These are phyloP conservation scores for Cyclopterus lumpus DNA, from an alignment of 2,797 vertebrate genomes.

Conservation along the genomic window DNA sequence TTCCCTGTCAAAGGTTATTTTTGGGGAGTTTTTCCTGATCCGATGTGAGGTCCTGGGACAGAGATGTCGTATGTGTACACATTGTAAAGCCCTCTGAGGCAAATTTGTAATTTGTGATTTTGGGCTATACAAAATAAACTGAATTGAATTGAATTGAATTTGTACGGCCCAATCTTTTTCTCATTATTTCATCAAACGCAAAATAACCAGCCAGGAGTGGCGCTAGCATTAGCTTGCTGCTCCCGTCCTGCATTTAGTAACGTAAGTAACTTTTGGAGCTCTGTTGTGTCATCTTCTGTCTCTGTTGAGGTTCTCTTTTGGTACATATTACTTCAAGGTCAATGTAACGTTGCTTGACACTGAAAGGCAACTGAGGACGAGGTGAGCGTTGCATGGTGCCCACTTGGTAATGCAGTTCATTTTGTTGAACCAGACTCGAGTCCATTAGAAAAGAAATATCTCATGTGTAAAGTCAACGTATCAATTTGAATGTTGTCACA, in stretches of 20 bases:
- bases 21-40: too few relatives aligned
- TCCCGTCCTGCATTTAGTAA: neutral
- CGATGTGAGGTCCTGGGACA: too few relatives aligned
- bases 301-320: neutral
- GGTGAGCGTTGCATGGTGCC: neutral
- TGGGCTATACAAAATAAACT: too few relatives aligned
- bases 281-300: neutral
- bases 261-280: neutral
- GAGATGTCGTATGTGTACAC: too few relatives aligned
- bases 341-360: neutral
- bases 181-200: neutral
- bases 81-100: too few relatives aligned
- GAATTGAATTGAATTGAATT: too few relatives aligned
- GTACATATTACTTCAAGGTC: neutral
- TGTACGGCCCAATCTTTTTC: neutral
- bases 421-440: neutral
- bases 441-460: neutral
- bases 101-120: too few relatives aligned
- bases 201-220: neutral
- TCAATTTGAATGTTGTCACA: neutral
- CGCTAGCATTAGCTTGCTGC: neutral
- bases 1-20: too few relatives aligned
- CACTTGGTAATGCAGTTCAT: neutral
- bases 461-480: neutral
- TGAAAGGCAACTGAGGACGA: neutral